Base-by-base conservation (phyloP, 1,140 invertebrate genomes). In the Hyles vespertilio region DNA sequence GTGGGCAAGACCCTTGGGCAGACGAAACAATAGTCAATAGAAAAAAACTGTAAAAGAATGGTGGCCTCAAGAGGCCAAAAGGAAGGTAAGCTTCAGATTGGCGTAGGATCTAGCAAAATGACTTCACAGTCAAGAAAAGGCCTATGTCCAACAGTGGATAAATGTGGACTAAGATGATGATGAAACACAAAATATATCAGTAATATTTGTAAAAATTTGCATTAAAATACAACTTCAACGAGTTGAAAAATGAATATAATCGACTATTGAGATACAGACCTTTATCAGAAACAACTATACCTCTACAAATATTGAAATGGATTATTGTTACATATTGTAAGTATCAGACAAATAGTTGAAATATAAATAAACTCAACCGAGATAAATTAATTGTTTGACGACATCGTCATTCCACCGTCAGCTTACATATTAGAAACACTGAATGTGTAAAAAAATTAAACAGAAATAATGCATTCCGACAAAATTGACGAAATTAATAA, bases 291-390 rank as follows among this genome's bases (percentile, higher is more conserved):
- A 2, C 44, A 52, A 51, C 36, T 50, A 57, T 33, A 48, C 40
- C 32, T 32, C 11, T 5, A 44, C 34, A 65, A 65, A 65, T 65
- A 65, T 65, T 65, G 32, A 58, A 51, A 33, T 47, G 32, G 45
- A 60, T 65, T 53, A 54, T 49, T 58, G 54, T 45, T 57, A 59
- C 56, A 61, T 58, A 58, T 58, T 53, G 49, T 40, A 54, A 56
- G 61, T 12, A 32, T 33, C 53, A 63, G 22, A 63, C 49, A 64
- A 59, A 64, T 32, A 57, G 2, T 50, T 36, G 8, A 44, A 48
- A 58, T 45, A 58, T 49, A 62, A 62, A 64, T 36, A 64, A 3
- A 56, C 48, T 51, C 45, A 47, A 53, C 43, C 12, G 12, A 56
- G 32, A 40, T 33, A 44, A 45, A 40, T 59, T 52, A n/a, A 51